Percentiles rank a stretch among this genome's conserved stretches.
phyloP scores from a whole-genome alignment of 2,888 invertebrate genomes.

The Ceriagrion tenellum region DNA sequence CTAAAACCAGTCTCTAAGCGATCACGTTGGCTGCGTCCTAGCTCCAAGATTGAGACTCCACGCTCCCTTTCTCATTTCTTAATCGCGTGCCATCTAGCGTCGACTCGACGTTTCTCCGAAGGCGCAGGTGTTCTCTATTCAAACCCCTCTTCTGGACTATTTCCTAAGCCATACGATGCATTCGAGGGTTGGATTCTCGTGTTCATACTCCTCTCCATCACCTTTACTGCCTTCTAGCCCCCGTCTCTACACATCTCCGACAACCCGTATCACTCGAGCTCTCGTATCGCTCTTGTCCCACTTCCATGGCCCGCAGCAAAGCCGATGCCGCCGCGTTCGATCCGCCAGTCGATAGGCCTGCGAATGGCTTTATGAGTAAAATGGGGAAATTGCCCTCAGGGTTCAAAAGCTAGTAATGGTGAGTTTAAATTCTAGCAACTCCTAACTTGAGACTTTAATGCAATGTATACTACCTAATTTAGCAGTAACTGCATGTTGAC shows the following conservation, averaged over 20 bases:
- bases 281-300: neutral
- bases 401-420: neutral
- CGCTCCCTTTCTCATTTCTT: neutral
- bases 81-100: neutral
- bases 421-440: neutral
- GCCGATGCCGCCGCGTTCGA: neutral
- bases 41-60: neutral
- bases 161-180: neutral
- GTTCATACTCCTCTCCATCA: neutral
- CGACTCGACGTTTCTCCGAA: neutral
- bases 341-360: neutral
- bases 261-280: neutral
- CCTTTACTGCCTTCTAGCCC: neutral
- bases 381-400: neutral
- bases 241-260: neutral
- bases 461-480: no score
- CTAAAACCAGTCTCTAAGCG: neutral
- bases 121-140: neutral
- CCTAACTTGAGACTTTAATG: no score
- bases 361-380: neutral
- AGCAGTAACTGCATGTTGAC: no score
- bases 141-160: neutral
- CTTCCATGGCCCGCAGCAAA: neutral
- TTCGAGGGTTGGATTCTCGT: neutral
- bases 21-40: neutral